Conservation (phyloP, 2,888 invertebrate species). For the Papilio gigon region DNA sequence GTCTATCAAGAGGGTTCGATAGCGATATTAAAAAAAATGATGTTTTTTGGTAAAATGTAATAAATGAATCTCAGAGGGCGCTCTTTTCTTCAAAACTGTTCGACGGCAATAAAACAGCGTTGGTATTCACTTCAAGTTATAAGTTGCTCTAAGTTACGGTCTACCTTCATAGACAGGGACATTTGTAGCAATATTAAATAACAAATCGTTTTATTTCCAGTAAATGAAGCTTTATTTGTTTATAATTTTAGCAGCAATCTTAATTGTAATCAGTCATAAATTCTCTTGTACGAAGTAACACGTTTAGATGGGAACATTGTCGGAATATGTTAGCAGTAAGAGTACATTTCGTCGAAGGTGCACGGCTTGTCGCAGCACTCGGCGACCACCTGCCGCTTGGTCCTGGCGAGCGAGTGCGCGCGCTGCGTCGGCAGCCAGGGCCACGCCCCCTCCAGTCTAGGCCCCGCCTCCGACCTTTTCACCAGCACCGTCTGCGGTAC, state of each 20-base stretch:
- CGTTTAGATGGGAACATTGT: not conserved
- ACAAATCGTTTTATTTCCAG: not conserved
- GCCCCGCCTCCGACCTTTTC: slow-evolving; percentile 29
- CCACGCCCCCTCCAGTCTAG: slow-evolving; percentile 31
- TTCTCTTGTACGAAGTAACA: not conserved
- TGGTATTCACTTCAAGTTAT: too few relatives aligned
- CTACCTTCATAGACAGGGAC: too few relatives aligned
- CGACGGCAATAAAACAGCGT: too few relatives aligned
- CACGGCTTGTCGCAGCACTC: slow-evolving; percentile 57
- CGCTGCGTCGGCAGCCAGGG: slow-evolving; percentile 46
- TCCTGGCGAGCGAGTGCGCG: slow-evolving; percentile 45
- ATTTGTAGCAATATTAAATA: not conserved
- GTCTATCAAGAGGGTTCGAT: too few relatives aligned
- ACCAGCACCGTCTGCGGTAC: slow-evolving; percentile 41
- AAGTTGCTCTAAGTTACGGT: too few relatives aligned
- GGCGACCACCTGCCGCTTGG: slow-evolving; percentile 51
- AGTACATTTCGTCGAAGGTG: slow-evolving; percentile 48
- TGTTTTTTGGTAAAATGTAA: too few relatives aligned
- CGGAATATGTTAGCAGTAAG: slow-evolving; percentile 48
- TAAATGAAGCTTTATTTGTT: not conserved
- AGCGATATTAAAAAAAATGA: too few relatives aligned
- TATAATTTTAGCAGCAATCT: not conserved
- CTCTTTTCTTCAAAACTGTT: too few relatives aligned
- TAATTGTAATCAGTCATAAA: not conserved
- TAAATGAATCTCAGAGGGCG: too few relatives aligned